Base-by-base conservation (phyloP, 1,140 invertebrate genomes). In the Trialeurodes vaporariorum region DNA sequence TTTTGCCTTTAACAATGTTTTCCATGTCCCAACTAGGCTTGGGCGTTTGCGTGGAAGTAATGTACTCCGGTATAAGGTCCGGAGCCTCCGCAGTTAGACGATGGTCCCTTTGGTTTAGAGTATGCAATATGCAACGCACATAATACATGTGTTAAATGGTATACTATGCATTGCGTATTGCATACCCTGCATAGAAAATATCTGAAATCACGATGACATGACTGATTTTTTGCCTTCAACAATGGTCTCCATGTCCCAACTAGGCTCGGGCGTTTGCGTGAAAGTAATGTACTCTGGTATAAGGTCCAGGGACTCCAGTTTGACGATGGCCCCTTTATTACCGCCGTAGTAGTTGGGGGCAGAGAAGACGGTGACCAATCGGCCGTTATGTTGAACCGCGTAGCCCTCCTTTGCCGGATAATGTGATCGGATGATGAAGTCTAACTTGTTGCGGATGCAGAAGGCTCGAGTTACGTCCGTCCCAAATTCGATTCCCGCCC, bases 361-460 rank as follows among this genome's bases (percentile, higher is more conserved):
- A 65, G 76, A 79, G 67, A 80, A 80, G 9, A 80, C 58, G 2
- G 78, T 79, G 1, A 79, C 77, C 49, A 81, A 70, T 61, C 78
- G 77, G 27, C 75, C 69, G 64, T 79, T 77, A 11, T 78, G 73
- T 70, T 79, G 79, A 60, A 79, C 77, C 65, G 76, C 77, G 68
- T 77, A 78, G 13, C 76, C 76, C 70, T 77, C 76, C 73, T 77
- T 75, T 25, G 76, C 75, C 65, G 82, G 81, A 77, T 86, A 83
- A 76, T 85, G 83, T 25, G 84, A 84, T 70, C 83, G 73, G 74
- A 83, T 84, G 63, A 85, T 83, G 49, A 85, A 78, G 73, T 85
- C 83, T 60, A 85, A 74, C 72, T 85, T 82, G 75, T 80, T 78
- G 65, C 79, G 77, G 69, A 78, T 78, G 61, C 81, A 71, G 70